Evolutionary conservation across 2,888 invertebrate species (phyloP), one percentile per base, ranked within the genome.

Genomic region (Autographa gamma): DNA sequence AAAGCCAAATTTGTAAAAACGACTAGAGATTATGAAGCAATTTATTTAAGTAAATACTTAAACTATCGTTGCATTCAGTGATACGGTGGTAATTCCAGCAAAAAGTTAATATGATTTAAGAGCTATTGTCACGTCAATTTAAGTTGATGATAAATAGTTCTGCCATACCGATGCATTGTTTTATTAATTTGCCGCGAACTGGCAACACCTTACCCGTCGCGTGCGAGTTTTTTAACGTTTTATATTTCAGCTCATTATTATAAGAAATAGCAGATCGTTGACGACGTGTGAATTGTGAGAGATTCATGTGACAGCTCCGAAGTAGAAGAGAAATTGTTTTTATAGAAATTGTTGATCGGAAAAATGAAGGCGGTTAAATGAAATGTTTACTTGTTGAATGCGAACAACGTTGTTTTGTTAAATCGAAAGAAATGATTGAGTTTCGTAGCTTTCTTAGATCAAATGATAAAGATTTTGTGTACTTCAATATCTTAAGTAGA

Each of bases 221-320:
- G 85, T 88, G 87, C 78, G 60, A 61, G 77, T 86, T 88, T 83
- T 84, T 82, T 75, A 66, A 76, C 62, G 70, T 79, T 83, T 83
- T 84, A 84, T 86, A 83, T 86, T 85, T 80, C 76, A 84, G 80
- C 82, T 88, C 86, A 86, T 88, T 86, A 88, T 82, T 79, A 74
- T 70, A 70, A 73, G 68, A 76, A 76, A 66, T 72, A 71, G 73
- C 67, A 56, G 77, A 68, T 63, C 60, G 68, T 83, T 81, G 73
- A 72, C 69, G 63, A 69, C 81, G 80, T 83, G 77, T 79, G 81
- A 86, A 82, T 83, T 81, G 81, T 83, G 83, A 79, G 83, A 80
- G 80, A 76, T 74, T 69, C 60, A 63, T 78, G 78, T 84, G 83
- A 84, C 86, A 82, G 79, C 60, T 73, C 60, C 56, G 59, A 76